Percentiles rank a stretch among this genome's conserved stretches.
These are phyloP conservation scores for Nestor notabilis DNA, from an alignment of 2,113 vertebrate genomes.

Conservation along the genomic window DNA sequence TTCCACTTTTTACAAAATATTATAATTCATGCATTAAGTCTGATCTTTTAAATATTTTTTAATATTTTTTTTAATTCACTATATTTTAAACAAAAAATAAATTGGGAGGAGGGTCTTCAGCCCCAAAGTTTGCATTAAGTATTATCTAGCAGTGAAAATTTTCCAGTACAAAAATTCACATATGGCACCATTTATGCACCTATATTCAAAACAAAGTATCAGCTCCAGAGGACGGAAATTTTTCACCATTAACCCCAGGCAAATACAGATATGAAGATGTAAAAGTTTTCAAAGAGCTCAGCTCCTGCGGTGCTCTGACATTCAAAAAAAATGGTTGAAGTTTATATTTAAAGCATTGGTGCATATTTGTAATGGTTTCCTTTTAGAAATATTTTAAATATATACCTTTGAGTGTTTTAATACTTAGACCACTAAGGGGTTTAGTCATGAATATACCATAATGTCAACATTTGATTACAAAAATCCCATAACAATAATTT, in stretches of 20 bases:
- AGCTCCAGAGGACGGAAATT: neutral
- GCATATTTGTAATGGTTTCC: neutral
- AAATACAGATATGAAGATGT: neutral
- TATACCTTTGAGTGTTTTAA: neutral
- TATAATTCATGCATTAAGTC: neutral
- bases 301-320: neutral
- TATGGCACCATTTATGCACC: neutral
- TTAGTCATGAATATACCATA: neutral
- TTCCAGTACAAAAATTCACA: neutral
- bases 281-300: neutral
- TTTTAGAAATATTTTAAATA: neutral
- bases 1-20: neutral
- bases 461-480: neutral
- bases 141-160: neutral
- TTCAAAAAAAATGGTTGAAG: neutral
- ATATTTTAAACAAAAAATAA: neutral
- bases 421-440: neutral
- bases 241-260: neutral
- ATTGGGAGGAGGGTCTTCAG: fast-evolving
- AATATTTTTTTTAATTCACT: neutral
- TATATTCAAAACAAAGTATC: neutral
- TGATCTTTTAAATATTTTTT: neutral
- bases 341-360: neutral
- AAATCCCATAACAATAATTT: neutral
- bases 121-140: neutral